Conservation (phyloP, 2,888 invertebrate genomes). For the Andrena trimmerana region DNA sequence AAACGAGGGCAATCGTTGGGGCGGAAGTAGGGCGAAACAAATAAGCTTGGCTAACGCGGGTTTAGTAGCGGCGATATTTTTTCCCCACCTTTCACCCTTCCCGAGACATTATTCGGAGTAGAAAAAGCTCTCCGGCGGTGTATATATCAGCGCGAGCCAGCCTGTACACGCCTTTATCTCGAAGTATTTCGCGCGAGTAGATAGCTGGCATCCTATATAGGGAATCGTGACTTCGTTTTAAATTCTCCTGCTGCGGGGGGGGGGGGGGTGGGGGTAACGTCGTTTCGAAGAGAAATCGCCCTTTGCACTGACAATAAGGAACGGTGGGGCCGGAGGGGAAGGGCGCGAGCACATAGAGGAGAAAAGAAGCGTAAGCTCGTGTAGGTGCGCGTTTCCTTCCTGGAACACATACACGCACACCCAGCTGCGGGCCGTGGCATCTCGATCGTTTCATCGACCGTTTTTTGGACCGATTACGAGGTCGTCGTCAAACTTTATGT, state of each 20-base stretch:
- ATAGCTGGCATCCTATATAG: slow-evolving; percentile 61
- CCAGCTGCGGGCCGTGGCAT: neutral
- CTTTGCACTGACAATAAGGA: slow-evolving; percentile 76
- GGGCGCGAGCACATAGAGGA: slow-evolving; percentile 20
- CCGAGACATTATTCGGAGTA: slow-evolving; percentile 41
- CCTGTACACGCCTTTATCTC: slow-evolving; percentile 63
- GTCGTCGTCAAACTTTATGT: slow-evolving; percentile 47
- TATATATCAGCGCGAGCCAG: slow-evolving; percentile 53
- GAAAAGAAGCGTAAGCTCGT: slow-evolving; percentile 32
- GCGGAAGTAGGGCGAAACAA: slow-evolving; percentile 28
- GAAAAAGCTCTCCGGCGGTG: slow-evolving; percentile 41
- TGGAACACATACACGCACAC: neutral
- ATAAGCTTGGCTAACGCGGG: slow-evolving; percentile 46
- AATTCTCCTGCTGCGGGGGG: slow-evolving; percentile 68
- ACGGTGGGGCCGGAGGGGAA: slow-evolving; percentile 49
- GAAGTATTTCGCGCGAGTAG: slow-evolving; percentile 60
- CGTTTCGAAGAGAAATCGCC: slow-evolving; percentile 78
- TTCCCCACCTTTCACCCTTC: slow-evolving; percentile 7
- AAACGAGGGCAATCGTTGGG: neutral
- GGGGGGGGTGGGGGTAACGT: slow-evolving; percentile 73
- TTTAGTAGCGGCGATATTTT: slow-evolving; percentile 42
- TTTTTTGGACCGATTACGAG: slow-evolving; percentile 54
- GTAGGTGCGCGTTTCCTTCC: slow-evolving; percentile 2
- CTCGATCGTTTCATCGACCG: slow-evolving; percentile 48
- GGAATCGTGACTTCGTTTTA: slow-evolving; percentile 79